Conservation (phyloP, 2,888 invertebrate genomes). For the Metallyticus violacea region DNA sequence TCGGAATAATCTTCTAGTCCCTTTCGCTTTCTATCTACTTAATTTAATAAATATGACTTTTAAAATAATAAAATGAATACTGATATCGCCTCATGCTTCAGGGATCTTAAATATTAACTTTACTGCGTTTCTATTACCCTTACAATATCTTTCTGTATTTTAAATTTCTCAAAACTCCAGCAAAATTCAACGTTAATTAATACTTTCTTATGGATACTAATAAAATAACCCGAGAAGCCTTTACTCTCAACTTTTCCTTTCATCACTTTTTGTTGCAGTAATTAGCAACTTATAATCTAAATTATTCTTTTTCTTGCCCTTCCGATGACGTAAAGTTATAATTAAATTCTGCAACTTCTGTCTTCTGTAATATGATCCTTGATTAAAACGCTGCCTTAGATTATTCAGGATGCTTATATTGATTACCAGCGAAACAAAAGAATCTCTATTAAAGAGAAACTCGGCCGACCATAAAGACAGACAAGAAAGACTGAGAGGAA, state of each 20-base stretch:
- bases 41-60: no score
- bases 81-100: no score
- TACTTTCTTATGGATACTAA: background rate
- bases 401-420: background rate
- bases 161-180: background rate
- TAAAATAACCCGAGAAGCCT: background rate
- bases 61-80: no score
- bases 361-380: background rate
- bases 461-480: background rate
- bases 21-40: no score
- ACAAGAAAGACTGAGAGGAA: background rate
- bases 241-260: background rate
- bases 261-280: background rate
- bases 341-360: background rate
- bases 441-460: background rate
- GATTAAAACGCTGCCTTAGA: background rate
- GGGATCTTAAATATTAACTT: background rate
- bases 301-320: background rate
- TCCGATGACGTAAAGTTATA: background rate
- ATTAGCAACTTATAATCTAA: background rate
- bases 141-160: background rate
- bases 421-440: background rate
- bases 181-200: background rate
- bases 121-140: background rate
- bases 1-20: no score